Percentiles rank a stretch among this genome's conserved stretches.
These are phyloP conservation scores for Eupeodes luniger DNA, from an alignment of 2,888 invertebrate species.

Conservation along the genomic window DNA sequence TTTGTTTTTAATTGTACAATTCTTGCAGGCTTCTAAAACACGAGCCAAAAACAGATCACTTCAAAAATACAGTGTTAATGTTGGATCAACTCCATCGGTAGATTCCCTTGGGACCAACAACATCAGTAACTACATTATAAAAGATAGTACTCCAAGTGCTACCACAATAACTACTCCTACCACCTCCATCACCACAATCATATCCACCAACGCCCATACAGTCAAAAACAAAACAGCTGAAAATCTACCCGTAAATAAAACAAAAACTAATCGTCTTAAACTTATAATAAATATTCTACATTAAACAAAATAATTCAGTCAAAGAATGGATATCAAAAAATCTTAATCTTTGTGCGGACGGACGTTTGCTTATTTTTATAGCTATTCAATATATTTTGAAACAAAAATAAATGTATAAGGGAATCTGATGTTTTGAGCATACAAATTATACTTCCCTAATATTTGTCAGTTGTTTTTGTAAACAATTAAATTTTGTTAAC, in stretches of 20 bases:
- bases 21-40: constrained; percentile 73
- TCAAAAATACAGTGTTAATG: constrained; percentile 69
- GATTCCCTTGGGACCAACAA: constrained; percentile 64
- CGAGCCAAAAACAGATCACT: constrained; percentile 73
- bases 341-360: no score
- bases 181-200: constrained; percentile 75
- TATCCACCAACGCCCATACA: constrained; percentile 70
- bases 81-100: constrained; percentile 66
- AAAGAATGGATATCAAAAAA: no score
- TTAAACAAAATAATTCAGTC: no score
- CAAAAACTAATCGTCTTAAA: constrained; percentile 47
- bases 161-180: constrained; percentile 68
- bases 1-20: constrained; percentile 58
- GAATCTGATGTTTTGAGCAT: no score
- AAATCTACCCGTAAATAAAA: constrained; percentile 71
- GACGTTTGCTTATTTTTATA: no score
- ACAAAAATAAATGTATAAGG: no score
- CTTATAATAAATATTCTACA: not conserved
- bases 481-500: no score
- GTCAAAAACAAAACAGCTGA: constrained; percentile 72
- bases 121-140: constrained; percentile 68
- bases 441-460: no score
- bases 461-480: no score
- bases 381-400: no score
- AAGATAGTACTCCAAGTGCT: constrained; percentile 62